A percentile compares a stretch with the other conserved stretches of the same genome.
Evolutionary conservation across 2,113 vertebrate genomes (phyloP).

Genomic region (Hippocampus barbouri): DNA sequence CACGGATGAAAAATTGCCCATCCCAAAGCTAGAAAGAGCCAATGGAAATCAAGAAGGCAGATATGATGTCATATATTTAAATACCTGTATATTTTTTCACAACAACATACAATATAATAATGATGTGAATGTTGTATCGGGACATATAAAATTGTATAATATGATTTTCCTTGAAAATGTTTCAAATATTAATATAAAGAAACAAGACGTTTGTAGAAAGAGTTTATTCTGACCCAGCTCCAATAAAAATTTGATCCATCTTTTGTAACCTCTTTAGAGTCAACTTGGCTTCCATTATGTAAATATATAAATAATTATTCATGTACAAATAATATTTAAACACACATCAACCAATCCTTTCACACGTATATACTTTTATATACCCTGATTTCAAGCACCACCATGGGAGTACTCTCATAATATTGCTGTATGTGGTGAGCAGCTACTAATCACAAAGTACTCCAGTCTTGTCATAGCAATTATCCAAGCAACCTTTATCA

Average conservation of each 20-base stretch:
- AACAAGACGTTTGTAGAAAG: slow-evolving; percentile 41
- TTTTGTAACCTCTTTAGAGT: slow-evolving; percentile 25
- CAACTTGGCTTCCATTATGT: not conserved
- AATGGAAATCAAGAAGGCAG: too few species aligned
- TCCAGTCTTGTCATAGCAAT: slow-evolving; percentile 42
- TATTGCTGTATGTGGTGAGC: slow-evolving; percentile 41
- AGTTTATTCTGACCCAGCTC: slow-evolving; percentile 49
- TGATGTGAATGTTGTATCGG: not conserved
- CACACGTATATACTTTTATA: slow-evolving; percentile 19
- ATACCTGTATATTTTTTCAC: not conserved
- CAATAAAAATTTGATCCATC: slow-evolving; percentile 23
- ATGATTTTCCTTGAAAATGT: not conserved
- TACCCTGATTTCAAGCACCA: slow-evolving; percentile 21
- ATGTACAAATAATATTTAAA: slow-evolving; percentile 47
- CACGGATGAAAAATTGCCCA: too few species aligned
- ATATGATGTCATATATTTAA: too few species aligned
- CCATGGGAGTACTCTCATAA: slow-evolving; percentile 65
- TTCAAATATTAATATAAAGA: not conserved
- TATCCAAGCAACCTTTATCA: slow-evolving; percentile 21
- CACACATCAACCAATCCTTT: slow-evolving; percentile 28
- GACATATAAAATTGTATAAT: not conserved
- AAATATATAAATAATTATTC: slow-evolving; percentile 60
- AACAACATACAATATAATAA: too few species aligned
- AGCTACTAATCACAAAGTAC: slow-evolving; percentile 72
- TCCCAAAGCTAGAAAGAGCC: too few species aligned